Conservation (phyloP, 2,888 invertebrate species). For the Polylopha cassiicola region DNA sequence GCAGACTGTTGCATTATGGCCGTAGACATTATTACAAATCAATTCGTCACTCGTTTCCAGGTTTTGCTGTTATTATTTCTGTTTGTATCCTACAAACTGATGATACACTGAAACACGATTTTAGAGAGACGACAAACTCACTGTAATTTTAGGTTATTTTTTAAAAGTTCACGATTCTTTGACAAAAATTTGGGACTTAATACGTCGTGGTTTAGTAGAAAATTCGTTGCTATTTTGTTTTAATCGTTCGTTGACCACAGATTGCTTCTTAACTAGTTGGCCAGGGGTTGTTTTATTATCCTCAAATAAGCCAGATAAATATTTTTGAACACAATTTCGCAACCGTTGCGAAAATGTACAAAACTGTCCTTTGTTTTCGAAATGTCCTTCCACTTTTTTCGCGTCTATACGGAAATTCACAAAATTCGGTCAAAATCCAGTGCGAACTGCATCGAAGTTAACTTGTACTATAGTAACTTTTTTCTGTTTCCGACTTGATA, state of each 20-base stretch:
- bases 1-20: constrained; percentile 86
- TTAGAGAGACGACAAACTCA: constrained; percentile 62
- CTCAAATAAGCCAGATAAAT: constrained; percentile 55
- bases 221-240: constrained; percentile 71
- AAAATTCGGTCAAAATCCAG: constrained; percentile 68
- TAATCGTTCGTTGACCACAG: constrained; percentile 68
- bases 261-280: constrained; percentile 70
- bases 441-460: constrained; percentile 67
- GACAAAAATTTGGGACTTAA: constrained; percentile 57
- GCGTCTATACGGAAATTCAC: constrained; percentile 77
- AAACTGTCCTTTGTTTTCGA: constrained; percentile 76
- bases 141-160: constrained; percentile 60
- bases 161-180: constrained; percentile 56
- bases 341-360: constrained; percentile 74
- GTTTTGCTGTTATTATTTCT: constrained; percentile 43
- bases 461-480: constrained; percentile 58
- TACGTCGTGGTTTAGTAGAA: constrained; percentile 51
- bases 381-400: constrained; percentile 61
- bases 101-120: constrained; percentile 70
- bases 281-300: constrained; percentile 53
- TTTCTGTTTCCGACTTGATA: constrained; percentile 63
- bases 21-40: constrained; percentile 82
- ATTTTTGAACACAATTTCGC: constrained; percentile 77
- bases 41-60: constrained; percentile 71
- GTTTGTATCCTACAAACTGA: constrained; percentile 56